Evolutionary conservation across 1,140 invertebrate species (phyloP).

Genomic region (Lepeophtheirus salmonis): DNA sequence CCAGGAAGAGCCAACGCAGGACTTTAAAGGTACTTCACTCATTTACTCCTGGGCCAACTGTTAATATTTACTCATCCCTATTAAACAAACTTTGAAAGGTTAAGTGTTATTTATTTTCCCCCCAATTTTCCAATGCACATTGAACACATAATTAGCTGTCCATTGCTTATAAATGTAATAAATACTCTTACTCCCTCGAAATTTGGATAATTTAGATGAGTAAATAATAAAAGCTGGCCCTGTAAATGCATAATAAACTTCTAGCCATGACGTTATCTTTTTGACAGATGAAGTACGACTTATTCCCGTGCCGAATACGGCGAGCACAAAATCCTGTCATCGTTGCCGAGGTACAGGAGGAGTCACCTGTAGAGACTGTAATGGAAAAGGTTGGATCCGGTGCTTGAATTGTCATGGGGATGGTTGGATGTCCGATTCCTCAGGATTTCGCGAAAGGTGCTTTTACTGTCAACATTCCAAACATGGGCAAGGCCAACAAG

Average conservation of each 20-base stretch:
- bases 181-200: too few species aligned
- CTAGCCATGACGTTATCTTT: too few species aligned
- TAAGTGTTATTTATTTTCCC: too few species aligned
- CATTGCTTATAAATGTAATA: too few species aligned
- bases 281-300: conserved; percentile 17
- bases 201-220: too few species aligned
- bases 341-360: conserved; percentile 33
- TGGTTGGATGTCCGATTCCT: conserved; percentile 27
- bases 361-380: conserved; percentile 33
- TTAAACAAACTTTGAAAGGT: too few species aligned
- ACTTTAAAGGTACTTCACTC: conserved; percentile 13
- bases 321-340: conserved; percentile 37
- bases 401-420: conserved; percentile 32
- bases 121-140: too few species aligned
- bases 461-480: conserved; percentile 30
- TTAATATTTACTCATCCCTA: too few species aligned
- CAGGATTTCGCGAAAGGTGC: conserved; percentile 30
- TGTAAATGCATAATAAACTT: too few species aligned
- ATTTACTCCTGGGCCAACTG: too few species aligned
- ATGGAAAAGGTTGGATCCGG: conserved; percentile 29
- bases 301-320: conserved; percentile 32
- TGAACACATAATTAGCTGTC: too few species aligned
- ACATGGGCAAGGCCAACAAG: conserved; percentile 27
- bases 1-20: conserved; percentile 25
- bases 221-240: too few species aligned